Base-by-base conservation (phyloP, 2,797 vertebrate species). In the Danionella dracula region DNA sequence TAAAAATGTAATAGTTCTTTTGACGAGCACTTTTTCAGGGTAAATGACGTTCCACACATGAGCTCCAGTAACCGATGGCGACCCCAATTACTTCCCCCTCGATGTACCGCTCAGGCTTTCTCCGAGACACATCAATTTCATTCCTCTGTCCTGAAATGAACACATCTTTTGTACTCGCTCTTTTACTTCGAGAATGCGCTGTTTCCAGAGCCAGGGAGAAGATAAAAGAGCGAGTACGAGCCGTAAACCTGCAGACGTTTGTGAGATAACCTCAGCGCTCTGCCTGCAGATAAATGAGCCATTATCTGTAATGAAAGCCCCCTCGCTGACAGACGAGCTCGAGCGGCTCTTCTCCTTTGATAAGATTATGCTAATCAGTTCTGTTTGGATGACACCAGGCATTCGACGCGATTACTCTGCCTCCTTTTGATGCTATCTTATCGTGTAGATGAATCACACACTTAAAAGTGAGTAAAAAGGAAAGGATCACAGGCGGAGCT, bases 141-240 rank as follows among this genome's bases (percentile, higher is more conserved):
- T 49, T 61, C 17, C 20, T n/a, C 58, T 27, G 34, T 0, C n/a
- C 32, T 48, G 11, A 38, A 29, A 17, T 37, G 1, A 59, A 59
- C 19, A 50, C 0, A 50, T 1, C 1, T n/a, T n/a, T 42, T 41
- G n/a, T 44, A 1, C 3, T 49, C 8, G 23, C 32, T 51, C 11
- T 62, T 61, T 27, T 45, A 55, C 68, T 68, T 35, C 38, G 42
- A 38, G 29, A 48, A 51, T 51, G 38, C 42, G 40, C 16, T 11
- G 53, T 49, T 44, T 61, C 54, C 69, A 60, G 49, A 55, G 41
- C 41, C 17, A 41, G 51, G 29, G 21, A 40, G 66, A 66, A 57
- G 54, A 61, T 72, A 54, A 61, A 72, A 53, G 56, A 60, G 42
- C 66, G 37, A 60, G 57, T 70, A 66, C 69, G 37, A 65, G 37